Evolutionary conservation across 2,888 invertebrate genomes (phyloP), one percentile per base, ranked within the genome.

Genomic region (Drosophila mettleri): DNA sequence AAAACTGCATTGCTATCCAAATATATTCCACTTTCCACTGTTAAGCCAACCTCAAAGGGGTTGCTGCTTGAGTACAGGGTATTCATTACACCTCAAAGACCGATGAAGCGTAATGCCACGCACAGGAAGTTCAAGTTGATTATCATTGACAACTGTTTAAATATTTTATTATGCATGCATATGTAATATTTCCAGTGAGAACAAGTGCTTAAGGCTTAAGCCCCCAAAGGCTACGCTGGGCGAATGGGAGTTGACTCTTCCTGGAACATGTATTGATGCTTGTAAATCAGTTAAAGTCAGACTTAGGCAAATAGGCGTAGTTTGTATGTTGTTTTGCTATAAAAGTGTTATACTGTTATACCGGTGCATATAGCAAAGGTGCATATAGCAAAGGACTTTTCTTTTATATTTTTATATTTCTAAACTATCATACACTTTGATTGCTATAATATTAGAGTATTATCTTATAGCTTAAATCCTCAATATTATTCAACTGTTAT

Each of bases 101-200:
- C 31, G 46, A 43, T 62, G 45, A 43, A 38, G 67, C 60, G 38
- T 63, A 9, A 67, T 45, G 46, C 70, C 70, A 48, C 69, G 39
- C 54, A 48, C 71, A 67, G 76, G 77, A 76, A 72, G 77, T 60
- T 49, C 31, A 67, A 60, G 48, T 45, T 48, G 52, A 59, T 67
- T 43, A 59, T 66, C 52, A 67, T 67, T 48, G 54, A 34, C 24
- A 36, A 29, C 57, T 54, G 60, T 24, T 66, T 41, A 48, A 51
- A 54, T 49, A 52, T 29, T 38, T 57, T 24, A 51, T 36, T 45
- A 45, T 45, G 27, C 45, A 45, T 27, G 20, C 9, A 24, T 24
- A 43, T 16, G 10, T 41, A 22, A 41, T 16, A 27, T 45, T 45
- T 31, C n/a, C 14, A 10, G 10, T 4, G 20, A 31, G 22, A n/a